Conservation (phyloP, 1,140 invertebrate species). For the Propsilocerus akamusi region DNA sequence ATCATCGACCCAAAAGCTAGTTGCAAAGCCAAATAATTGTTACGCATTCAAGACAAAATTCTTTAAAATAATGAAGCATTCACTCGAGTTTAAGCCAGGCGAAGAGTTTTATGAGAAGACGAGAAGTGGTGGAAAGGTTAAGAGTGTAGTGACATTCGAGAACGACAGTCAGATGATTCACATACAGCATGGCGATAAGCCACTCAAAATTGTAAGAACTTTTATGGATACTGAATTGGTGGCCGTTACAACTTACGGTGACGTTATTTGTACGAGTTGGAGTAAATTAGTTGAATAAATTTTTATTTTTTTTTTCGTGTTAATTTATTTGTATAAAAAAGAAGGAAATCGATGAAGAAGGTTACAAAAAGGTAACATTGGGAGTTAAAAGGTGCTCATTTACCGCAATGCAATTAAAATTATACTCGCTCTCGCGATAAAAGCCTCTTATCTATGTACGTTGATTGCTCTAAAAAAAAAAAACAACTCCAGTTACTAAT, state of each 20-base stretch:
- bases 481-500: too few relatives aligned
- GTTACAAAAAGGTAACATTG: too few relatives aligned
- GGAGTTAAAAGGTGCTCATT: too few relatives aligned
- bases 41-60: constrained; percentile 53
- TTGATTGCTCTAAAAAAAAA: too few relatives aligned
- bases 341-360: too few relatives aligned
- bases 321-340: too few relatives aligned
- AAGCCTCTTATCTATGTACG: too few relatives aligned
- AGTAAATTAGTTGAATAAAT: too few relatives aligned
- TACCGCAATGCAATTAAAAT: too few relatives aligned
- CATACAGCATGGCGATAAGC: constrained; percentile 37
- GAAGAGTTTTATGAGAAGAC: constrained; percentile 70
- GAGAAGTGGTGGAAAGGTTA: constrained; percentile 60
- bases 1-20: neutral
- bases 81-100: constrained; percentile 58
- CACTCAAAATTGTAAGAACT: constrained; percentile 38
- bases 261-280: constrained; percentile 19
- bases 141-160: constrained; percentile 40
- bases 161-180: constrained; percentile 43
- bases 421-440: too few relatives aligned
- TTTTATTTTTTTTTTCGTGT: too few relatives aligned
- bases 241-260: constrained; percentile 25
- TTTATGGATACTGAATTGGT: constrained; percentile 17
- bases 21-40: neutral
- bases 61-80: constrained; percentile 68